Conservation (phyloP, 2,888 invertebrate genomes). For the Quadriops clusia region DNA sequence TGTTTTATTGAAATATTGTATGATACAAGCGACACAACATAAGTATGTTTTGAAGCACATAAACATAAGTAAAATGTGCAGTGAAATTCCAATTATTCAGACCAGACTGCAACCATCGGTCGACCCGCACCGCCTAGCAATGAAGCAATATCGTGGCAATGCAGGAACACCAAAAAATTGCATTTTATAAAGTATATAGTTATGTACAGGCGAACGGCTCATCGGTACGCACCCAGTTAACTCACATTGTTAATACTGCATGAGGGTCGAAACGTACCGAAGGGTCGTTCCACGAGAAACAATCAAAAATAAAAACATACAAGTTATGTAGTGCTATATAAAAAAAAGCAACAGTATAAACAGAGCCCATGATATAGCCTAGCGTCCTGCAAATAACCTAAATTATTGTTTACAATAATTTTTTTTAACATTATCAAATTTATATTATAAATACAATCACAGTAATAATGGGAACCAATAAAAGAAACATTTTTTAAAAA, state of each 20-base stretch:
- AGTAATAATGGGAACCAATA: constrained; percentile 34
- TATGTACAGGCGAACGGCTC: constrained; percentile 5
- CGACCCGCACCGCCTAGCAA: too few relatives aligned
- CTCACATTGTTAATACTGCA: constrained; percentile 15
- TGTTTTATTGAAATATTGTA: constrained; percentile 35
- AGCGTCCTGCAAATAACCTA: constrained; percentile 11
- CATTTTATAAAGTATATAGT: too few relatives aligned
- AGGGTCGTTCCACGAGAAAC: constrained; percentile 14
- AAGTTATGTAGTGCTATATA: constrained; percentile 20
- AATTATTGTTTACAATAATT: constrained; percentile 24
- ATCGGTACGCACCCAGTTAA: constrained; percentile 6
- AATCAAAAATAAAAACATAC: constrained; percentile 13
- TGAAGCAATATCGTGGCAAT: too few relatives aligned
- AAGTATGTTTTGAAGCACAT: constrained; percentile 33
- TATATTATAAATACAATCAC: constrained; percentile 36
- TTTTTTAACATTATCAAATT: constrained; percentile 27
- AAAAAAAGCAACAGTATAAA: constrained; percentile 22
- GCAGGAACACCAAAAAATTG: too few relatives aligned
- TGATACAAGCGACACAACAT: constrained; percentile 38
- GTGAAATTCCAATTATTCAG: too few relatives aligned
- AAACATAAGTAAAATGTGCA: constrained; percentile 29
- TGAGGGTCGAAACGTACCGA: too few relatives aligned
- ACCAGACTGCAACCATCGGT: too few relatives aligned
- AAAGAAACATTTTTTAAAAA: constrained; percentile 13
- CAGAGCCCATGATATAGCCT: too few relatives aligned